Conservation (phyloP, 2,888 invertebrate species). For the Listrodromus nycthemerus region DNA sequence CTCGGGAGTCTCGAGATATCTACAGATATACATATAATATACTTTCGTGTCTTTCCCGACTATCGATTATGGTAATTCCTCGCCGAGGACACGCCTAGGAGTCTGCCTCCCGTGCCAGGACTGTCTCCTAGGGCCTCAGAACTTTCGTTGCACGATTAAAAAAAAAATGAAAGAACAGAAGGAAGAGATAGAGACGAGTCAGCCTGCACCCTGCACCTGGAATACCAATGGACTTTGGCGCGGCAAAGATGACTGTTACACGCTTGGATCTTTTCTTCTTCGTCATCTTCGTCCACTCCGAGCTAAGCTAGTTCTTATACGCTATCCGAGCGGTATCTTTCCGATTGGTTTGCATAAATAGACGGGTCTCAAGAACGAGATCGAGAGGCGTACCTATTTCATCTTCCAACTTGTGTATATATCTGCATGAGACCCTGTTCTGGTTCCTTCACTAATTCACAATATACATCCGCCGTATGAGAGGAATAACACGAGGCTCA, state of each 20-base stretch:
- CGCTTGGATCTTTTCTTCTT: conserved; percentile 33
- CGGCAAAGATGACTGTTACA: conserved; percentile 48
- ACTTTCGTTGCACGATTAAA: conserved; percentile 16
- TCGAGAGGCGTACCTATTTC: conserved; percentile 24
- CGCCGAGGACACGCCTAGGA: conserved; percentile 78
- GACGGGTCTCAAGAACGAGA: conserved; percentile 29
- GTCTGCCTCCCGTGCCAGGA: conserved; percentile 67
- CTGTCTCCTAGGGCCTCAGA: conserved; percentile 37
- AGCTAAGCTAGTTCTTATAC: conserved; percentile 13
- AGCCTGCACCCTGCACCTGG: conserved; percentile 48
- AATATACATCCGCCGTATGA: conserved; percentile 9
- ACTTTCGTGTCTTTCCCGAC: conserved; percentile 64
- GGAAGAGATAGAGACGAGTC: conserved; percentile 6
- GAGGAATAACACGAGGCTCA: conserved; percentile 20
- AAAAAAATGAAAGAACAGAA: conserved; percentile 27
- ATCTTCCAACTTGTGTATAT: not conserved
- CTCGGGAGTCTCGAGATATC: not conserved
- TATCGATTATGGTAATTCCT: conserved; percentile 80
- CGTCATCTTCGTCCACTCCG: not conserved
- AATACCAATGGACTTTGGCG: conserved; percentile 56
- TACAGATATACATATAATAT: conserved; percentile 13
- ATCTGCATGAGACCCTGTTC: conserved; percentile 15
- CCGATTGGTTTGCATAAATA: conserved; percentile 59
- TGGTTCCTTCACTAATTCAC: conserved; percentile 13
- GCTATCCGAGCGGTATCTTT: conserved; percentile 55